phyloP scores from a whole-genome alignment of 1,140 invertebrate genomes.

The Cotesia vestalis region DNA sequence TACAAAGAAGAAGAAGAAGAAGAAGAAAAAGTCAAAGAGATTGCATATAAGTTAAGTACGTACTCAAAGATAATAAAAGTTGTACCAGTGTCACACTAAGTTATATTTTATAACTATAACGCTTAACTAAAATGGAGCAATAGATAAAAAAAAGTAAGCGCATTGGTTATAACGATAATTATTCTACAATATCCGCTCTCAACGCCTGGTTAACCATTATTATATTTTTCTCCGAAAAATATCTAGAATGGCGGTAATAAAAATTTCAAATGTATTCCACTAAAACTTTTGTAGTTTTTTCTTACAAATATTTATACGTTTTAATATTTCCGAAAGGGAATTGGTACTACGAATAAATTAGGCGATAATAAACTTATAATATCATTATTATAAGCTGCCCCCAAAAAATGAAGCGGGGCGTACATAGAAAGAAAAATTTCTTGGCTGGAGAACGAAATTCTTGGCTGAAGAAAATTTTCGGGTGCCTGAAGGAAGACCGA shows the following conservation, averaged over 20 bases:
- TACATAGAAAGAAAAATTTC: no score
- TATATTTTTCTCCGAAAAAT: background rate
- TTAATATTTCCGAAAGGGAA: no score
- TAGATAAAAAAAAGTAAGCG: conserved; percentile 11
- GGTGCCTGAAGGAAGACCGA: no score
- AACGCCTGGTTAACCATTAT: conserved; percentile 21
- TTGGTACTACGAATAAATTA: no score
- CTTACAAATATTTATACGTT: no score
- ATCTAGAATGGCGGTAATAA: background rate
- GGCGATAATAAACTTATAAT: no score
- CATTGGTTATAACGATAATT: conserved; percentile 34
- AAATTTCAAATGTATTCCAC: background rate
- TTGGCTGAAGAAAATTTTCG: no score
- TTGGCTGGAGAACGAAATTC: no score
- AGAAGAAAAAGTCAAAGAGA: conserved; percentile 24
- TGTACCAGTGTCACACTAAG: conserved; percentile 22
- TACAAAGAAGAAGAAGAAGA: conserved; percentile 1
- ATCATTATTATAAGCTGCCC: no score
- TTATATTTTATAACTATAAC: conserved; percentile 35
- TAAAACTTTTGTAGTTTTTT: background rate
- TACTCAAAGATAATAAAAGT: conserved; percentile 27
- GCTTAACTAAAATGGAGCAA: conserved; percentile 24
- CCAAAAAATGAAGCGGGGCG: no score
- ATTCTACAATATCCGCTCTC: conserved; percentile 33
- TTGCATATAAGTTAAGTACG: conserved; percentile 33